phyloP scores from a whole-genome alignment of 2,888 invertebrate species.

The Drosophila borborema region DNA sequence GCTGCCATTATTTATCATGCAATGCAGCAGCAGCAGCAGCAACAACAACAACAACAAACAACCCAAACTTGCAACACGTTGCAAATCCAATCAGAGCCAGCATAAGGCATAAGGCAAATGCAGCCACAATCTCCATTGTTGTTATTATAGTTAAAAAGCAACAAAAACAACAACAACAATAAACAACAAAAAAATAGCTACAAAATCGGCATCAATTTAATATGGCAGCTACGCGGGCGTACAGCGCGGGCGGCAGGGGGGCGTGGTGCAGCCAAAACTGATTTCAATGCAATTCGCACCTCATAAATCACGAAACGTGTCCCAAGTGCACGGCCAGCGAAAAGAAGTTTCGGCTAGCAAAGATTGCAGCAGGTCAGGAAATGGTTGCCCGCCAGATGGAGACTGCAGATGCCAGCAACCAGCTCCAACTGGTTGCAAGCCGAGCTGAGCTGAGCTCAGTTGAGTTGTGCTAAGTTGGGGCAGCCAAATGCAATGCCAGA shows the following conservation, averaged over 20 bases:
- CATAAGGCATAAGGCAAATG: slow-evolving; percentile 51
- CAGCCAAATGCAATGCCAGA: slow-evolving; percentile 1
- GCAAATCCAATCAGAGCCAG: slow-evolving; percentile 69
- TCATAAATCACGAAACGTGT: slow-evolving; percentile 85
- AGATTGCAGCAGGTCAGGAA: slow-evolving; percentile 68
- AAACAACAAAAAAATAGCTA: slow-evolving; percentile 13
- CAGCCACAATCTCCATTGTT: slow-evolving; percentile 49
- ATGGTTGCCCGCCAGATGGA: slow-evolving; percentile 31
- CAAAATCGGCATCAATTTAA: slow-evolving; percentile 77
- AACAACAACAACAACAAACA: slow-evolving; percentile 6
- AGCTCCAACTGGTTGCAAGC: slow-evolving; percentile 8
- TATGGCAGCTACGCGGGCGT: slow-evolving; percentile 46
- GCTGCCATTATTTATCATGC: slow-evolving; percentile 51
- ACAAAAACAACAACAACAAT: neutral
- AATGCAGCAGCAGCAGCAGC: slow-evolving; percentile 26
- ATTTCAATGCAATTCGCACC: slow-evolving; percentile 84
- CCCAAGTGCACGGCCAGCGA: slow-evolving; percentile 73
- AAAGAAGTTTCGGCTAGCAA: slow-evolving; percentile 55
- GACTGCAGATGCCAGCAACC: slow-evolving; percentile 14
- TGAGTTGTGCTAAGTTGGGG: neutral
- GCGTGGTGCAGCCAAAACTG: slow-evolving; percentile 56
- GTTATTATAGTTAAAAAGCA: slow-evolving; percentile 10
- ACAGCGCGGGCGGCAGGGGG: slow-evolving; percentile 6
- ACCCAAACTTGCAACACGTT: slow-evolving; percentile 31
- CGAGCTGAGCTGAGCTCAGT: neutral